Base-by-base conservation (phyloP, 1,140 invertebrate species). In the Scaptomyza hsui region DNA sequence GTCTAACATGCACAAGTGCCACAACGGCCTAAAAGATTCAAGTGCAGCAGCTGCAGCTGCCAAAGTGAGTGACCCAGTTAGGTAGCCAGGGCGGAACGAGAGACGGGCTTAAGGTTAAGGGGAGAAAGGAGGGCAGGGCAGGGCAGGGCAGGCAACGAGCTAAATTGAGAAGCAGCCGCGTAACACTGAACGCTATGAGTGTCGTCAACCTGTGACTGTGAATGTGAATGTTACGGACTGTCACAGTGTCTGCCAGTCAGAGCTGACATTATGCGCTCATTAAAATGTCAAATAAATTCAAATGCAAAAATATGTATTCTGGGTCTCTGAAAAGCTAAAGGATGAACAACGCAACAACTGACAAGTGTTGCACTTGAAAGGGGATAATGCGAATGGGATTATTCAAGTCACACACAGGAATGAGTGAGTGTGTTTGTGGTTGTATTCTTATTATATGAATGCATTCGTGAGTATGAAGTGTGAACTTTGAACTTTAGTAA, bases 231-330 rank as follows among this genome's bases (percentile, higher is more conserved):
- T 37, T 3, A 32, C 32, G 44, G 32, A 68, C 56, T 49, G 59
- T 18, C 29, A 32, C 39, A 19, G 12, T 19, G 18, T 24, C 45
- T 42, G 45, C 15, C 44, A 57, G 51, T 15, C 21, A 48, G 12
- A 32, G 45, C 70, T 53, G 74, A 51, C 78, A 88, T 88, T 88
- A 82, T 88, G 78, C 75, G 75, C 82, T 88, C 82, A 88, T 88
- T 88, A 88, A 88, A 88, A 88, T 88, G 78, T 88, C 82, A 88
- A 88, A 88, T 88, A 88, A 82, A 82, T 78, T 75, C 75, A 88
- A 88, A 88, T 88, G 72, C 44, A 71, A 61, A 86, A 67, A 79
- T 71, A 73, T 79, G 75, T 71, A 72, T 83, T 76, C 69, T 76
- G 49, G 12, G 12, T 35, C 5, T 29, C 1, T 29, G 18, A 21